Conservation (phyloP, 2,113 vertebrate genomes). For the Xiphias gladius region DNA sequence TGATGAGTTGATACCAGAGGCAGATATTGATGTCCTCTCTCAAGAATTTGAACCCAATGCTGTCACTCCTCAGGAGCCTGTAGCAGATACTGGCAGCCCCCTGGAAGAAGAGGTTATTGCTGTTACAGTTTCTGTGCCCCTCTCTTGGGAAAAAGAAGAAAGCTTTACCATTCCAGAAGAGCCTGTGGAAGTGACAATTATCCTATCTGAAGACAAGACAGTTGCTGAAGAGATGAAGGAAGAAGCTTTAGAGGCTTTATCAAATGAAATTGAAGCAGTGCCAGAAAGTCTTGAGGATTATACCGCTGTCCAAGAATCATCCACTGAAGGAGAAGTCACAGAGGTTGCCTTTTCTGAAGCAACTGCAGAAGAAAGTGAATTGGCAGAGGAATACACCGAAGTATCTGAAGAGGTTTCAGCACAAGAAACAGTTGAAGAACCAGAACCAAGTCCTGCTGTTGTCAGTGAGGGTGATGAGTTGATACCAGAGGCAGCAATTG, state of each 20-base stretch:
- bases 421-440: constrained; percentile 10
- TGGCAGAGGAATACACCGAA: not conserved
- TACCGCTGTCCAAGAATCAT: not conserved
- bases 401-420: not conserved
- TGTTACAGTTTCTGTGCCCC: constrained; percentile 1
- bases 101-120: not conserved
- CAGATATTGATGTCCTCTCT: constrained; percentile 19
- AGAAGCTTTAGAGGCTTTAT: constrained; percentile 20
- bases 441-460: not conserved
- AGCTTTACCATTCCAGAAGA: not conserved
- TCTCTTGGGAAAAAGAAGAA: not conserved
- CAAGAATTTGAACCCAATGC: not conserved
- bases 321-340: not conserved
- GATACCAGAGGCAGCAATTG: constrained; percentile 9
- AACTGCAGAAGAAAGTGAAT: not conserved
- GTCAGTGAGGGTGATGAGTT: not conserved
- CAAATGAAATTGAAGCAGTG: not conserved
- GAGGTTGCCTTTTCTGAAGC: not conserved
- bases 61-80: not conserved
- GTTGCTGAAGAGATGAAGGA: not conserved
- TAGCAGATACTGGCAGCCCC: not conserved
- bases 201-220: not conserved
- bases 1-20: not conserved
- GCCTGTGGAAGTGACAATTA: not conserved
- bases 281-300: not conserved